These are phyloP conservation scores for Acropora yongei DNA, from an alignment of 64 coral and sea anemone genomes.

Conservation along the genomic window DNA sequence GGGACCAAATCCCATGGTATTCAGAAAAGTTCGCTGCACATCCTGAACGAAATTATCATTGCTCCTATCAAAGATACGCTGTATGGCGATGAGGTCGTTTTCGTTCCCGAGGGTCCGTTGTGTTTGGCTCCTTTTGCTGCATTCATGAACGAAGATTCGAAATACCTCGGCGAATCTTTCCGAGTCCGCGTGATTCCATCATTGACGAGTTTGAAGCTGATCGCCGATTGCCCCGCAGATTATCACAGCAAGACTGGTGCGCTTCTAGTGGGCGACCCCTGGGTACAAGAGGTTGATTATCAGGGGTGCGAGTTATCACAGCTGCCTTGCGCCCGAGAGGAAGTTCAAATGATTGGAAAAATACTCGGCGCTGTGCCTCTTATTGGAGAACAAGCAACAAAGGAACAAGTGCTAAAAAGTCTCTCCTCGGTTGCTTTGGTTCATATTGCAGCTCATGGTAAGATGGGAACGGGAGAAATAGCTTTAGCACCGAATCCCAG, in stretches of 20 bases:
- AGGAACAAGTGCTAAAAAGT: too few relatives aligned
- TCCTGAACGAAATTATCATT: background rate
- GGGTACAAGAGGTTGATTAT: background rate
- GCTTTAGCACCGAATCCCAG: too few relatives aligned
- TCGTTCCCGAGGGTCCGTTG: slow-evolving; percentile 22
- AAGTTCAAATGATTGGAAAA: background rate
- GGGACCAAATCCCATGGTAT: background rate
- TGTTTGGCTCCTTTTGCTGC: slow-evolving; percentile 34
- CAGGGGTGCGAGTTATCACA: background rate
- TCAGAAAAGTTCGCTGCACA: background rate
- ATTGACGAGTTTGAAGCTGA: slow-evolving; percentile 13
- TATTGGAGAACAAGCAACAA: too few relatives aligned
- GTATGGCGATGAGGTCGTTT: background rate
- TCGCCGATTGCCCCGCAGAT: slow-evolving; percentile 3
- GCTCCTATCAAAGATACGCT: background rate
- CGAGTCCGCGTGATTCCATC: slow-evolving; percentile 35
- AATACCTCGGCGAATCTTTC: slow-evolving; percentile 4
- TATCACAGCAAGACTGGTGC: slow-evolving; percentile 5
- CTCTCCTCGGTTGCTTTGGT: too few relatives aligned
- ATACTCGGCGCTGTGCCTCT: too few relatives aligned
- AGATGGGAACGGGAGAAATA: too few relatives aligned
- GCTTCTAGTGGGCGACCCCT: slow-evolving; percentile 27
- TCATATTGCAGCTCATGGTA: too few relatives aligned
- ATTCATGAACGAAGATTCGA: background rate
- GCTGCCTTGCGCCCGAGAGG: background rate